Conservation (phyloP, 1,140 invertebrate species). For the Bombus consobrinus region DNA sequence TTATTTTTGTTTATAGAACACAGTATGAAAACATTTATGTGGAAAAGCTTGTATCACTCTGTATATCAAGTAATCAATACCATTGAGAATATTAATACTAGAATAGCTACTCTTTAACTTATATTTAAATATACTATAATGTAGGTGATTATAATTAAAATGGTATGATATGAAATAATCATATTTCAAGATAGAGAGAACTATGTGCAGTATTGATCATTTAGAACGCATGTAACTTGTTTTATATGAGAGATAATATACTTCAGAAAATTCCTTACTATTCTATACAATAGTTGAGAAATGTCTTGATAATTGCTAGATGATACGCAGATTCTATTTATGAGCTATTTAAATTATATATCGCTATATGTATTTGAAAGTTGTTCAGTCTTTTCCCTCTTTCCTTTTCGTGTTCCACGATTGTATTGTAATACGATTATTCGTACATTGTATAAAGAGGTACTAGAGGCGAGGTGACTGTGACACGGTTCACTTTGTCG, state of each 20-base stretch:
- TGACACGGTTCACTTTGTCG: conserved; percentile 46
- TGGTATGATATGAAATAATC: not conserved
- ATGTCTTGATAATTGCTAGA: not conserved
- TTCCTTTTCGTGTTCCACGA: not conserved
- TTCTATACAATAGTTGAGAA: not conserved
- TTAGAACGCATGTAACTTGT: too few relatives aligned
- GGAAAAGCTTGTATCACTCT: too few relatives aligned
- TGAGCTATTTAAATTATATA: not conserved
- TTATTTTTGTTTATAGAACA: too few relatives aligned
- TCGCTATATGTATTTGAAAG: not conserved
- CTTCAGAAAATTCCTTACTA: not conserved
- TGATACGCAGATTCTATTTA: not conserved
- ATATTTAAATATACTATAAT: too few relatives aligned
- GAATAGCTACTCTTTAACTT: too few relatives aligned
- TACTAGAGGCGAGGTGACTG: not conserved
- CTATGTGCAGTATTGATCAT: not conserved
- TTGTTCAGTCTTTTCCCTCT: not conserved
- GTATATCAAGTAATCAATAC: too few relatives aligned
- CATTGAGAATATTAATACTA: too few relatives aligned
- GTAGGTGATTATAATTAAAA: too few relatives aligned
- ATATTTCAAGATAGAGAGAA: not conserved
- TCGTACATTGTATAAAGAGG: conserved; percentile 12
- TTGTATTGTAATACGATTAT: conserved; percentile 19
- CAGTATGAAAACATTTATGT: too few relatives aligned
- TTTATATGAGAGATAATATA: not conserved